Conservation (phyloP, 2,888 invertebrate species). For the Pterostichus madidus region DNA sequence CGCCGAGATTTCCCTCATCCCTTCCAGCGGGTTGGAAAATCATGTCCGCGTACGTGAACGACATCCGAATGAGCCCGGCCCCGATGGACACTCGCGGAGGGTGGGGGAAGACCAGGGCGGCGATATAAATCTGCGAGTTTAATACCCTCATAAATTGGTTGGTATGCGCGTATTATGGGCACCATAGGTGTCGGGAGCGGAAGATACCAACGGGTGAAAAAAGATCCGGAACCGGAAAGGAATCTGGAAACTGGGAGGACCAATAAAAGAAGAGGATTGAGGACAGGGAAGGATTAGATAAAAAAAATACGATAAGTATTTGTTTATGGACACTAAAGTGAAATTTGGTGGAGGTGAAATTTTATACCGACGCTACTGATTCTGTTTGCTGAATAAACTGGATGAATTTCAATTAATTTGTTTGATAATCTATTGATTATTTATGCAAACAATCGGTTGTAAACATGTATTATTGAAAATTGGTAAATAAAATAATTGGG, state of each 20-base stretch:
- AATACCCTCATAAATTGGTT: constrained; percentile 66
- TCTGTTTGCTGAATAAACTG: constrained; percentile 7
- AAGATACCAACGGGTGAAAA: not conserved
- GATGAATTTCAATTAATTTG: constrained; percentile 43
- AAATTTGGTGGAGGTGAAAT: not conserved
- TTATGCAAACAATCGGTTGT: not conserved
- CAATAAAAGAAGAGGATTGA: not conserved
- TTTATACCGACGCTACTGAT: constrained; percentile 14
- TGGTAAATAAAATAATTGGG: constrained; percentile 27
- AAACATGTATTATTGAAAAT: constrained; percentile 13
- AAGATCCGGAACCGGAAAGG: constrained; percentile 31
- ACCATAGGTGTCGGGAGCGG: constrained; percentile 54
- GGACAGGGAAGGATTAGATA: constrained; percentile 6
- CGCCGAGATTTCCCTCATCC: not conserved
- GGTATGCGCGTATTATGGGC: constrained; percentile 61
- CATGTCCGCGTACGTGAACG: constrained; percentile 39
- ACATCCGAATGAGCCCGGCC: constrained; percentile 16
- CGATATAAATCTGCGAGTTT: constrained; percentile 66
- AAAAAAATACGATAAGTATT: not conserved
- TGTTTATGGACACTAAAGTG: constrained; percentile 28
- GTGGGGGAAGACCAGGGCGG: not conserved
- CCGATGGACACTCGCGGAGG: constrained; percentile 15
- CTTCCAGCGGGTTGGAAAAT: constrained; percentile 15
- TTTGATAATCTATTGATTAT: constrained; percentile 35
- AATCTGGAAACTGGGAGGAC: constrained; percentile 15